Evolutionary conservation across 1,140 invertebrate genomes (phyloP), one percentile per base, ranked within the genome.

Genomic region (Papilio xuthus): DNA sequence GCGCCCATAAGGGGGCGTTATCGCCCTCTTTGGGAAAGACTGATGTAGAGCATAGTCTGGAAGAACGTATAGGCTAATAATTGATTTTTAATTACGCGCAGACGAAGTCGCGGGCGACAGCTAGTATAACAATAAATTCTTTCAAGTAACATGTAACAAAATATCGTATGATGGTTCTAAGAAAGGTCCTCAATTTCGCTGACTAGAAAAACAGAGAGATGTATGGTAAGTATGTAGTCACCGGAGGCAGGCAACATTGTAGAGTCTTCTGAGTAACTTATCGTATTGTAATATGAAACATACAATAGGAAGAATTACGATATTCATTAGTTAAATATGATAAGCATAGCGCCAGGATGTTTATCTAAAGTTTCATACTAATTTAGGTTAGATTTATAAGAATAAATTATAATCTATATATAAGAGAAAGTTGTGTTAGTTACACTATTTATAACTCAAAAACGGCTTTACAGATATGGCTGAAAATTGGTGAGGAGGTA

Each of bases 251-350:
- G 26, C 26, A 63, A 67, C 26, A 28, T 28, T 67, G 60, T 67
- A 67, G 2, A 67, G 13, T 13, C 12, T 44, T 44, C 70, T 41
- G 26, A 0, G 60, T 67, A 67, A 13, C 26, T 67, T 67, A 67
- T 67, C 60, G 23, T 18, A 67, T 67, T 28, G 60, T 67, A 67
- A 67, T 28, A 67, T 67, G 12, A 67, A 28, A 67, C 60, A 13
- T 4, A 18, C 4, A 67, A 18, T 28, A 67, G 26, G 26, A 15
- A 28, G 26, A 13, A 67, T n/a, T 20, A 53, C 1, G n/a, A 53
- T 53, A 28, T 9, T 28, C 60, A 28, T 67, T 67, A n/a, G 26
- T 67, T 67, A 23, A 9, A 13, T 28, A 15, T 12, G 23, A 12
- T 1, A 8, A 53, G 18, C n/a, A 10, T 8, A 47, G 18, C 44